Conservation (phyloP, 2,888 invertebrate species). For the Diploptera punctata region DNA sequence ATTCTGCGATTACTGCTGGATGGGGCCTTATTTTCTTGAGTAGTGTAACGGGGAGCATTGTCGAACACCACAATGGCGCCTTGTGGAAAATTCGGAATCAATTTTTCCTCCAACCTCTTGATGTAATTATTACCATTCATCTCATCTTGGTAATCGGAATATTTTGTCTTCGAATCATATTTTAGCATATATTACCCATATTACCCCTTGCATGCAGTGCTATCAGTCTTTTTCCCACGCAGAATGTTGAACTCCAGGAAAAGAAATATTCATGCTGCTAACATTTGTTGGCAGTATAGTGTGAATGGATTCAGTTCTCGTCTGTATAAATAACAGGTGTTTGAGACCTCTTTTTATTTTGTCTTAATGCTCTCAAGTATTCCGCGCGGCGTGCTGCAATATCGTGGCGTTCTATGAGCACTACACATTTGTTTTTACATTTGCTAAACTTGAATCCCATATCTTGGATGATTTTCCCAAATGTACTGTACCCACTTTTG, state of each 20-base stretch:
- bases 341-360: not conserved
- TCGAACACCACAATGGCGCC: not conserved
- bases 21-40: not conserved
- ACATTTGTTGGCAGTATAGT: not conserved
- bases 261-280: not conserved
- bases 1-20: not conserved
- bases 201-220: not conserved
- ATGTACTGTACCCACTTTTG: not conserved
- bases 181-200: not conserved
- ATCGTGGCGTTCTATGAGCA: not conserved
- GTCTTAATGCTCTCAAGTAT: not conserved
- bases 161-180: not conserved
- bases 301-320: not conserved
- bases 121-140: not conserved
- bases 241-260: not conserved
- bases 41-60: not conserved
- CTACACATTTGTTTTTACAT: not conserved
- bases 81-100: not conserved
- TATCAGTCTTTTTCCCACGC: not conserved
- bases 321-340: not conserved
- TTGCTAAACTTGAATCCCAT: not conserved
- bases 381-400: not conserved
- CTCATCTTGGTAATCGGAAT: not conserved
- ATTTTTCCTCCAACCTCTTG: not conserved
- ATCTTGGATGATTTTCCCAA: not conserved